Conservation (phyloP, 1,140 invertebrate species). For the Adelges cooleyi region DNA sequence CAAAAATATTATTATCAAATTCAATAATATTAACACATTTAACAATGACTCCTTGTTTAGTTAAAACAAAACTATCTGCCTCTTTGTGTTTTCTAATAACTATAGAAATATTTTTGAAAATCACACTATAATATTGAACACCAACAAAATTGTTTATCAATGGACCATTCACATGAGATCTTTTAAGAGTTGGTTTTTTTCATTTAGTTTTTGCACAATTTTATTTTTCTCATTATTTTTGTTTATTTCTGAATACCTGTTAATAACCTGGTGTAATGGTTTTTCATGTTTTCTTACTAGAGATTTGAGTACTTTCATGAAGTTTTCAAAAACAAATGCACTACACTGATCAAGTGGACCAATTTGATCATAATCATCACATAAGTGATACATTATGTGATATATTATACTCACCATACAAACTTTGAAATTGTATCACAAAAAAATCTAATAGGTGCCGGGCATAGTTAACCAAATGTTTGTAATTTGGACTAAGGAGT, state of each 20-base stretch:
- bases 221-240: not conserved
- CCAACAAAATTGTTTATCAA: not conserved
- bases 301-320: not conserved
- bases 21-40: not conserved
- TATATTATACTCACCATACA: not conserved
- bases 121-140: not conserved
- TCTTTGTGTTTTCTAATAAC: not conserved
- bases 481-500: no score
- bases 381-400: not conserved
- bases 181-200: not conserved
- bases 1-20: not conserved
- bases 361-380: not conserved
- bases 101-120: not conserved
- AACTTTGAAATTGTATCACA: no score
- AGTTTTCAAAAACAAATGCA: not conserved
- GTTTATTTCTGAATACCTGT: not conserved
- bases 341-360: not conserved
- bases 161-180: no score
- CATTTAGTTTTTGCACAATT: not conserved
- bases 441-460: no score
- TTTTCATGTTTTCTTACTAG: not conserved
- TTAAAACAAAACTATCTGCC: not conserved
- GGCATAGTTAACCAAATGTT: no score
- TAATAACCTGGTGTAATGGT: no score
- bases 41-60: not conserved